Evolutionary conservation across 2,797 vertebrate genomes (phyloP).

Genomic region (Typhlichthys eigenmanni): DNA sequence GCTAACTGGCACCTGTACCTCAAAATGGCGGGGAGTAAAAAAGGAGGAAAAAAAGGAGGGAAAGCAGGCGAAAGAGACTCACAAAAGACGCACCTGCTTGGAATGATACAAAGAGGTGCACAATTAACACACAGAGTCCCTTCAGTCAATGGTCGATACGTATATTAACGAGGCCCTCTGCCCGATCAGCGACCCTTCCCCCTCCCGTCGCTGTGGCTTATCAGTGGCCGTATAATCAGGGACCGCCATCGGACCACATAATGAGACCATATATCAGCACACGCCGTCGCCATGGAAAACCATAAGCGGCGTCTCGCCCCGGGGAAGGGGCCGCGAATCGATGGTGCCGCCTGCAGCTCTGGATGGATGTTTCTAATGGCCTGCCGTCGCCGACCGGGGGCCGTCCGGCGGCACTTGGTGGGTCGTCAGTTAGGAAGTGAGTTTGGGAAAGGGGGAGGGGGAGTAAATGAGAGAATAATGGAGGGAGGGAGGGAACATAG

Average conservation of each 20-base stretch:
- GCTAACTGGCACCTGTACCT: too few relatives aligned
- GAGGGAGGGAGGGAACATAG: not conserved
- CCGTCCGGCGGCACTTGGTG: not conserved
- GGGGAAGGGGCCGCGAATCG: slow-evolving; percentile 31
- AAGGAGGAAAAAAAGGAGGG: not conserved
- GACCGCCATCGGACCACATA: slow-evolving; percentile 73
- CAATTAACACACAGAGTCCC: slow-evolving; percentile 1
- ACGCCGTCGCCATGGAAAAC: slow-evolving; percentile 65
- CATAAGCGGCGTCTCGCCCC: slow-evolving; percentile 34
- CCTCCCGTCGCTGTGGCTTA: slow-evolving; percentile 47
- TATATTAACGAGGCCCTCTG: slow-evolving; percentile 69
- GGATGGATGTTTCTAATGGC: slow-evolving; percentile 51
- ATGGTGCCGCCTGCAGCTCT: slow-evolving; percentile 55
- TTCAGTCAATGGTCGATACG: slow-evolving; percentile 68
- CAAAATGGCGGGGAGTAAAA: not conserved
- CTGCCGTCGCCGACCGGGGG: too few relatives aligned
- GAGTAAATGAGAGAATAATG: slow-evolving; percentile 4
- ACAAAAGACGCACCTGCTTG: slow-evolving; percentile 6
- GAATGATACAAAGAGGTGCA: slow-evolving; percentile 10
- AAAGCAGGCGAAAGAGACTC: not conserved
- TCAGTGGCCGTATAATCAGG: slow-evolving; percentile 69
- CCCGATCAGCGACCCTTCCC: slow-evolving; percentile 31
- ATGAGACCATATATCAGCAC: slow-evolving; percentile 72
- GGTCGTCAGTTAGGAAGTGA: slow-evolving; percentile 28
- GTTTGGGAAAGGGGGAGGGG: slow-evolving; percentile 16